phyloP scores from a whole-genome alignment of 2,888 invertebrate species.

The Conistra vaccinii region DNA sequence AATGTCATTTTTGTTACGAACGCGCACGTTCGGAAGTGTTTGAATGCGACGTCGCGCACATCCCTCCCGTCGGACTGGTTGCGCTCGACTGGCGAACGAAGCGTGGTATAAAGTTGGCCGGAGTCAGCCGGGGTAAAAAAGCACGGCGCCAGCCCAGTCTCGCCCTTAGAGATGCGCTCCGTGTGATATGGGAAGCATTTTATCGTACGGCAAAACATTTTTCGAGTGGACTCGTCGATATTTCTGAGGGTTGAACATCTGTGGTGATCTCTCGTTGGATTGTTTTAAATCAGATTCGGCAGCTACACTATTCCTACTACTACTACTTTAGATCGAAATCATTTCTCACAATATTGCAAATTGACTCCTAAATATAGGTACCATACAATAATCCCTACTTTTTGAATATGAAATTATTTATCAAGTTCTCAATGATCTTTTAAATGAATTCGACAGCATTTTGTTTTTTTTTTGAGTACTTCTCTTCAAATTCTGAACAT shows the following conservation, averaged over 20 bases:
- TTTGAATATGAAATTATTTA: not conserved
- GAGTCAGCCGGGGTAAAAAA: constrained; percentile 87
- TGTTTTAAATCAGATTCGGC: not conserved
- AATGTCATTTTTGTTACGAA: constrained; percentile 75
- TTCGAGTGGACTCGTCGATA: constrained; percentile 27
- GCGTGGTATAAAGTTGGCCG: constrained; percentile 80
- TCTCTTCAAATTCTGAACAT: not conserved
- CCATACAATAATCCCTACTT: not conserved
- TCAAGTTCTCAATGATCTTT: not conserved
- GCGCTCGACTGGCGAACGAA: constrained; percentile 82
- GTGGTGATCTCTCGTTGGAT: not conserved
- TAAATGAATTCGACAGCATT: not conserved
- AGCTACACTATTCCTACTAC: not conserved
- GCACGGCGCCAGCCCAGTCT: constrained; percentile 89
- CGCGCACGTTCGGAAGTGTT: constrained; percentile 74
- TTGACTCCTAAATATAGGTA: not conserved
- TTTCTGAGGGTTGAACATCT: not conserved
- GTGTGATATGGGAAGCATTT: constrained; percentile 74
- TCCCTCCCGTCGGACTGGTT: constrained; percentile 73
- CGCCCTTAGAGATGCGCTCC: constrained; percentile 88
- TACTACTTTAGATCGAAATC: not conserved
- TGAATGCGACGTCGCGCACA: constrained; percentile 68
- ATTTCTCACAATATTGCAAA: too few relatives aligned
- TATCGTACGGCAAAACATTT: constrained; percentile 73
- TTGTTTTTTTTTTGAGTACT: not conserved